A percentile compares a stretch with the other conserved stretches of the same genome.
phyloP scores from a whole-genome alignment of 2,797 vertebrate genomes.

The Sus cebifrons region DNA sequence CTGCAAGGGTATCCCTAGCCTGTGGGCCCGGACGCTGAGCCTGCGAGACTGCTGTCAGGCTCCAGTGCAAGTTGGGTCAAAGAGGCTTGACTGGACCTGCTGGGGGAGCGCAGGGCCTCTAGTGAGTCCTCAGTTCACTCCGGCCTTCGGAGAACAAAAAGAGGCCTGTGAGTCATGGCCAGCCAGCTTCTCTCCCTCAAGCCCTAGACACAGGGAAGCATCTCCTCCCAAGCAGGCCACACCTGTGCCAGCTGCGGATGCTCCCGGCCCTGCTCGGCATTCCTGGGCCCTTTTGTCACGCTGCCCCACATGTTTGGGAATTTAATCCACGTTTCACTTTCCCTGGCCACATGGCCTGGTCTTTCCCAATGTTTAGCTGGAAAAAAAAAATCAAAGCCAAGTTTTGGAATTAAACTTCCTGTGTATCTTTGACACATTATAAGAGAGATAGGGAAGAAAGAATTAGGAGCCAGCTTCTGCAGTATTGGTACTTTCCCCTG shows the following conservation, averaged over 20 bases:
- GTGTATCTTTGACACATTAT: background rate
- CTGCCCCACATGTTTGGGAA: fast-evolving
- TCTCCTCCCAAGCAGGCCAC: background rate
- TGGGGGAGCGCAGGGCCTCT: background rate
- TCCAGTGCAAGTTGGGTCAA: background rate
- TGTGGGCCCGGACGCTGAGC: background rate
- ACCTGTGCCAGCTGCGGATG: background rate
- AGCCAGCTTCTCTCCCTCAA: background rate
- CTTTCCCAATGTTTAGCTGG: background rate
- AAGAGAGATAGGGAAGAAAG: background rate
- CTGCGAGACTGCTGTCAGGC: background rate
- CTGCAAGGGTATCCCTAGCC: background rate
- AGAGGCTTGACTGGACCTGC: background rate
- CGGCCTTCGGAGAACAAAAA: background rate
- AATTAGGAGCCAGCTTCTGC: background rate
- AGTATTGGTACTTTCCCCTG: background rate
- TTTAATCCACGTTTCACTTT: background rate
- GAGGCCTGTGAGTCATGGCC: background rate
- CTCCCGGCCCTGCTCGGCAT: background rate
- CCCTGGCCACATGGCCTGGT: background rate
- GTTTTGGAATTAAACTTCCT: conserved; percentile 27
- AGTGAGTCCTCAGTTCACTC: background rate
- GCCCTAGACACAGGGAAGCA: background rate
- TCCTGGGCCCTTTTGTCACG: fast-evolving
- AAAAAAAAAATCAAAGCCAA: background rate